phyloP scores from a whole-genome alignment of 2,888 invertebrate genomes.

The Liodrosophila aerea region DNA sequence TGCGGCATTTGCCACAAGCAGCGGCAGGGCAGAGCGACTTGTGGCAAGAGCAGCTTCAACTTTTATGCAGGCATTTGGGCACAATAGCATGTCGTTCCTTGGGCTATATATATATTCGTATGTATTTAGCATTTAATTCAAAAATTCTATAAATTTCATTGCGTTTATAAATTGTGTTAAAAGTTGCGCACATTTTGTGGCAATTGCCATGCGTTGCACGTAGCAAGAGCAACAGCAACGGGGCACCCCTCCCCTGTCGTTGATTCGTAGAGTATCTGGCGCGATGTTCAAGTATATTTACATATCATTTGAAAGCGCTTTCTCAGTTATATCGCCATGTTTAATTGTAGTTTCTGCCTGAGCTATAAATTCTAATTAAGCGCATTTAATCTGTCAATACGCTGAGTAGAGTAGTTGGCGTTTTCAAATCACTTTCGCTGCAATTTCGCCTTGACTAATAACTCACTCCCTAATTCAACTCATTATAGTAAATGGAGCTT shows the following conservation, averaged over 20 bases:
- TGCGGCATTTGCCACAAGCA: constrained; percentile 63
- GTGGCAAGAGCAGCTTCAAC: constrained; percentile 38
- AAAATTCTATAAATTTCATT: constrained; percentile 72
- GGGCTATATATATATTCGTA: neutral
- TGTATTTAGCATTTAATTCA: constrained; percentile 65
- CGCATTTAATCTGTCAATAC: too few species aligned
- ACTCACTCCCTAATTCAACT: too few species aligned
- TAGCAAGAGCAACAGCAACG: constrained; percentile 46
- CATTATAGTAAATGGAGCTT: too few species aligned
- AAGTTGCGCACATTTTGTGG: constrained; percentile 56
- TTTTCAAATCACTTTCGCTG: neutral
- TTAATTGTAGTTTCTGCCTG: neutral
- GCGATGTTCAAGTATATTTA: too few species aligned
- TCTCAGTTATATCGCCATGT: constrained; percentile 2
- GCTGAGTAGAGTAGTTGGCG: too few species aligned
- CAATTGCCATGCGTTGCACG: constrained; percentile 64
- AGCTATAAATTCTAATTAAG: too few species aligned
- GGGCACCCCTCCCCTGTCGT: constrained; percentile 12
- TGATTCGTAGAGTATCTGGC: neutral
- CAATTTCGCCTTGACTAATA: too few species aligned
- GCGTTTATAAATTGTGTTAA: constrained; percentile 73
- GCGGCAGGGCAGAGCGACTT: constrained; percentile 15
- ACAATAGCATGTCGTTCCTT: neutral
- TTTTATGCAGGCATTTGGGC: constrained; percentile 48
- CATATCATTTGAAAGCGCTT: constrained; percentile 5